These are phyloP conservation scores for Anthophora plumipes DNA, from an alignment of 2,888 invertebrate species.

Conservation along the genomic window DNA sequence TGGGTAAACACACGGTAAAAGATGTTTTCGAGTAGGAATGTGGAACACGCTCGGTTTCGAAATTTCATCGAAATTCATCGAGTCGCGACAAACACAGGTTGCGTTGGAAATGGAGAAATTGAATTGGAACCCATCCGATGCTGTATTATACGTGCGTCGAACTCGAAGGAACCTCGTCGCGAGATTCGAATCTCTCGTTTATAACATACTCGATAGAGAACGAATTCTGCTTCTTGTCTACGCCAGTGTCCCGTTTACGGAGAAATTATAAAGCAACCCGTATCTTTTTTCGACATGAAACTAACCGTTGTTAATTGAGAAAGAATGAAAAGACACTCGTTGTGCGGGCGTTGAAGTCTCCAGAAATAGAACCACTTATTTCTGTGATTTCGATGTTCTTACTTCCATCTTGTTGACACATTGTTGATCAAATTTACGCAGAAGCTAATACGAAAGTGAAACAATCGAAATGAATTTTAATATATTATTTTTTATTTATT, in stretches of 20 bases:
- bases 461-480: no score
- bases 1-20: not conserved
- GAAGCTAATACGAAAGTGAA: no score
- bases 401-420: no score
- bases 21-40: not conserved
- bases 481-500: no score
- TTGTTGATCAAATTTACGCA: no score
- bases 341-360: conserved; percentile 5
- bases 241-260: not conserved
- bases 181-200: not conserved
- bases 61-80: conserved; percentile 7
- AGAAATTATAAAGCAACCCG: not conserved
- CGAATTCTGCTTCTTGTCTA: not conserved
- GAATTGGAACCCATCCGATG: conserved; percentile 15
- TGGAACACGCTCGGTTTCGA: not conserved
- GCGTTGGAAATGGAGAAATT: not conserved
- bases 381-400: not conserved
- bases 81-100: not conserved
- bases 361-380: not conserved
- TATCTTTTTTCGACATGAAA: not conserved
- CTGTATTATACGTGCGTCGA: conserved; percentile 18
- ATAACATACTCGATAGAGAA: not conserved
- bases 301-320: not conserved
- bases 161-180: not conserved
- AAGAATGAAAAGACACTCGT: not conserved